Evolutionary conservation across 2,888 invertebrate genomes (phyloP), one percentile per base, ranked within the genome.

Genomic region (Capitulum mitella): DNA sequence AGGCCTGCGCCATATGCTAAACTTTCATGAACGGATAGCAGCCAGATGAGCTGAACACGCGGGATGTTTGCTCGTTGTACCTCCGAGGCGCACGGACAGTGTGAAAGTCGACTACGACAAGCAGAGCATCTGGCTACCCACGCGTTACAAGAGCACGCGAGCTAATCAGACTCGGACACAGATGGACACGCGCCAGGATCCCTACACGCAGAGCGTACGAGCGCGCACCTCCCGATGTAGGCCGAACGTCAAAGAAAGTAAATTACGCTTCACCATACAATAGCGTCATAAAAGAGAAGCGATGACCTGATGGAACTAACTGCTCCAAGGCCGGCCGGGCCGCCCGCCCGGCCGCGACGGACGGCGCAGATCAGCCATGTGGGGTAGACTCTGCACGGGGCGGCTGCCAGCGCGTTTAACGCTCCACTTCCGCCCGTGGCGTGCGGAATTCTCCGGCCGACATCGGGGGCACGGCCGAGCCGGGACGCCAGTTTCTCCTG

Each of bases 241-340:
- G 34, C 64, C 64, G 64, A 5, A 10, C 34, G 64, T 32, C 64
- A 34, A 64, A 64, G 64, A 64, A 34, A 64, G 64, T 64, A 64
- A 64, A 64, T 64, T 64, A 34, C 64, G 2, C 10, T 29, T 29
- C 34, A 5, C 16, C 19, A 19, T 8, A 64, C 64, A 64, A 64
- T 64, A 19, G 64, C 34, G 19, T 6, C 32, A 16, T 64, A 64
- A 64, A 51, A 32, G 34, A 32, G 64, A 34, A 3, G 2, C 34
- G 64, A 34, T 64, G 34, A 32, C 32, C 34, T 16, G 32, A 64
- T 64, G 64, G 64, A 19, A 5, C 29, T 10, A 10, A 29, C 34
- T 0, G 22, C 22, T 16, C 19, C 19, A 51, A 22, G 22, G 51
- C 22, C 51, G 22, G 51, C 14, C 51, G 19, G 51, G 6, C 51